phyloP scores from a whole-genome alignment of 2,888 invertebrate genomes.

The Tipula unca region DNA sequence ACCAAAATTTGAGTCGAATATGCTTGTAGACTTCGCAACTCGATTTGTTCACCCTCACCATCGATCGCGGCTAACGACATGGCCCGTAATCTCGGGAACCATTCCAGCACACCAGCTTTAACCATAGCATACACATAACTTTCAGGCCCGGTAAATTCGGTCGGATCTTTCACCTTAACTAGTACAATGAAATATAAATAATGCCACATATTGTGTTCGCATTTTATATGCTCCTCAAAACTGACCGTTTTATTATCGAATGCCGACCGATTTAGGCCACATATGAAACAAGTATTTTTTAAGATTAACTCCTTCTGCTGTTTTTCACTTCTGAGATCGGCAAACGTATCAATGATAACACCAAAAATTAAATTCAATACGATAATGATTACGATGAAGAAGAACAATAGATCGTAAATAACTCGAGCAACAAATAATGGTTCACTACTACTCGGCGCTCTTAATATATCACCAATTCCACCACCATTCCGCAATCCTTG shows the following conservation, averaged over 20 bases:
- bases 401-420: constrained; percentile 96
- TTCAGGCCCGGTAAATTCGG: constrained; percentile 96
- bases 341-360: constrained; percentile 99
- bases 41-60: constrained; percentile 90
- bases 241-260: constrained; percentile 88
- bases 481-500: constrained; percentile 97
- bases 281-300: constrained; percentile 98
- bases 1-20: constrained; percentile 76
- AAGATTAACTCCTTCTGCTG: constrained; percentile 96
- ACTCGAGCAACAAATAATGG: constrained; percentile 89
- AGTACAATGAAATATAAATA: constrained; percentile 97
- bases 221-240: constrained; percentile 95
- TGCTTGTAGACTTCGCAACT: constrained; percentile 75
- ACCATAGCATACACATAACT: constrained; percentile 95
- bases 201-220: constrained; percentile 99
- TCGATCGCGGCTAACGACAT: constrained; percentile 93
- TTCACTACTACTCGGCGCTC: constrained; percentile 93
- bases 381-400: constrained; percentile 99
- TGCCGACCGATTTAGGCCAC: constrained; percentile 86
- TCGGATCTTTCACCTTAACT: constrained; percentile 92
- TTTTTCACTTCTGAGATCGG: constrained; percentile 97
- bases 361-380: constrained; percentile 99
- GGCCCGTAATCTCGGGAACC: constrained; percentile 98
- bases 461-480: constrained; percentile 96
- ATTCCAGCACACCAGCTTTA: constrained; percentile 86